These are phyloP conservation scores for Anguilla pacifica DNA, from an alignment of 2,797 vertebrate genomes.

Conservation along the genomic window DNA sequence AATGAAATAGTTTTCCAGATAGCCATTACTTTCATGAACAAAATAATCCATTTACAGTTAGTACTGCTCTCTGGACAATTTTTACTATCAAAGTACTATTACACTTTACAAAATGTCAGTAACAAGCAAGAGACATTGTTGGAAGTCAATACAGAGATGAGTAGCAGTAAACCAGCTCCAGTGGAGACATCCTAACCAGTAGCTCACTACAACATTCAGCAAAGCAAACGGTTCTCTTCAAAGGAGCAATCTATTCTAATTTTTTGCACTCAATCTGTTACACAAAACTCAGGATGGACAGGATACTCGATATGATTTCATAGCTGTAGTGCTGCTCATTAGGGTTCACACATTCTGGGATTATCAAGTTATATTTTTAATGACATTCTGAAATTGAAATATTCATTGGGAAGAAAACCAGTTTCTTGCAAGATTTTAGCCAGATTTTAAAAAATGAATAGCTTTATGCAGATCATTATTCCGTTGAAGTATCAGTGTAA, in stretches of 20 bases:
- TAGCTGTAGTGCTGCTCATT: slow-evolving; percentile 6
- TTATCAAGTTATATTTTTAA: slow-evolving; percentile 7
- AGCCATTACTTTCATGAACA: slow-evolving; percentile 16
- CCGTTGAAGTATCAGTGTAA: neutral
- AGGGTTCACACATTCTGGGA: neutral
- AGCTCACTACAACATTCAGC: neutral
- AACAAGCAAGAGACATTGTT: neutral
- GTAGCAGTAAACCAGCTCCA: neutral
- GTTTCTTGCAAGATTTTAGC: neutral
- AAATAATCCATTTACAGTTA: slow-evolving; percentile 22
- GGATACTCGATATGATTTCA: neutral
- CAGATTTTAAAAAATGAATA: neutral
- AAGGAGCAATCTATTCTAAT: neutral
- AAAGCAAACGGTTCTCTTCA: neutral
- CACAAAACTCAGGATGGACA: neutral
- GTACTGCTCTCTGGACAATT: neutral
- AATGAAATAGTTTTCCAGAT: slow-evolving; percentile 9
- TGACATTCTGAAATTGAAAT: slow-evolving; percentile 4
- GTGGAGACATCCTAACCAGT: neutral
- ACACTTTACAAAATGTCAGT: slow-evolving; percentile 19
- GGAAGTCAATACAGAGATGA: neutral
- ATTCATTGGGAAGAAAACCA: slow-evolving; percentile 17
- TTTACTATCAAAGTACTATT: neutral
- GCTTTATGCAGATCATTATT: neutral
- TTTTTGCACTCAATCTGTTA: neutral